Base-by-base conservation (phyloP, 2,113 vertebrate genomes). In the Seriola quinqueradiata region DNA sequence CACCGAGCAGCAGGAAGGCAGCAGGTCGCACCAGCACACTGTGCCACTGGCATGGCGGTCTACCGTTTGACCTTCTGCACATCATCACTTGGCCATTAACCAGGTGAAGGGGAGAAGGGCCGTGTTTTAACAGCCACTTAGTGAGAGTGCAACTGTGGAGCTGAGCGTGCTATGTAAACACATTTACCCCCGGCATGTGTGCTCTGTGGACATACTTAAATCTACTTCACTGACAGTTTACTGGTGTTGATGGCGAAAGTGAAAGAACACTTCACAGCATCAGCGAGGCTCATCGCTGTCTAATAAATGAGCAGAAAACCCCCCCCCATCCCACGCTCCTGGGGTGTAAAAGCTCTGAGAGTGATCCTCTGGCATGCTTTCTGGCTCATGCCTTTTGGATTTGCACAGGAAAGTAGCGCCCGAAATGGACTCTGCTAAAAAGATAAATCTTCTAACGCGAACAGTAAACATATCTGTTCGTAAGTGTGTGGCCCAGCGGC, bases 1-100 rank as follows among this genome's bases (percentile, higher is more conserved):
- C 82, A 76, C 65, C 34, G 70, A 88, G 83, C 91, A 86, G 84
- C 82, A 78, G 83, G 82, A 64, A 79, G 66, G 67, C 70, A 46
- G 46, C 75, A 70, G 71, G 68, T 71, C 34, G 2, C 57, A 36
- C 57, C 8, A 23, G 69, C 69, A 71, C 73, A 74, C 77, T 75
- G 64, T 55, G 70, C 72, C 66, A 54, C 75, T 77, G 86, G 70
- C 65, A 73, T 57, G 40, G 73, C 54, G 70, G 81, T 67, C 40
- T 12, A 63, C 67, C 23, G 12, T 69, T 79, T 86, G 83, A 90
- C 87, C 90, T 86, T 81, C 85, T 16, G 23, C 75, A 87, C 88
- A 92, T 89, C 86, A 83, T 87, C 90, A 75, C 77, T 90, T 81
- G 81, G 81, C 84, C 79, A 87, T 91, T 90, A 89, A 87, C 84